Conservation (phyloP, 2,888 invertebrate species). For the Orgyia antiqua region DNA sequence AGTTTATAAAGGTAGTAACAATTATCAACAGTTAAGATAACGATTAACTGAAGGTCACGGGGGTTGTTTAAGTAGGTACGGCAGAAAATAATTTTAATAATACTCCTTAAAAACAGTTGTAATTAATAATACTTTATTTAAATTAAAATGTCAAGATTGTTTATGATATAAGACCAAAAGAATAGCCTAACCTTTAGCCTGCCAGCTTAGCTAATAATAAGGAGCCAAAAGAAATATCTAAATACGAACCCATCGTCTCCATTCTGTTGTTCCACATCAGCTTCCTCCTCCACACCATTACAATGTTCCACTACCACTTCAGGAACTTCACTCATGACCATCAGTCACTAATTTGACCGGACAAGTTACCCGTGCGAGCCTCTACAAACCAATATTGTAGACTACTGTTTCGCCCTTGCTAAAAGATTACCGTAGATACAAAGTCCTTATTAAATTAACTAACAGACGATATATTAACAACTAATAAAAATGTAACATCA, state of each 20-base stretch:
- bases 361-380: constrained; percentile 47
- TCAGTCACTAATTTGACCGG: constrained; percentile 27
- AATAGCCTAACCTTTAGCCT: too few species aligned
- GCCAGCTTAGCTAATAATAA: constrained; percentile 9
- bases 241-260: constrained; percentile 57
- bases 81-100: too few species aligned
- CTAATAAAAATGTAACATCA: constrained; percentile 2
- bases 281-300: constrained; percentile 56
- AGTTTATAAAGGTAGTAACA: too few species aligned
- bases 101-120: too few species aligned
- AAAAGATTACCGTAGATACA: constrained; percentile 67
- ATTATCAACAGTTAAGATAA: too few species aligned
- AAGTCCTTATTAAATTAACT: constrained; percentile 74
- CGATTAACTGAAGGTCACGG: too few species aligned
- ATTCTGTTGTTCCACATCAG: constrained; percentile 39
- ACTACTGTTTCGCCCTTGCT: constrained; percentile 72
- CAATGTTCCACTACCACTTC: constrained; percentile 61
- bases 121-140: too few species aligned
- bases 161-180: too few species aligned
- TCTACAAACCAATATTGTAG: constrained; percentile 45
- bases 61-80: too few species aligned
- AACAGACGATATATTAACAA: constrained; percentile 43
- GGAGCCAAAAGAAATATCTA: neutral
- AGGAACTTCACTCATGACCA: constrained; percentile 59
- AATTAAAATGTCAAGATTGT: too few species aligned